These are phyloP conservation scores for Euplagia quadripunctaria DNA, from an alignment of 2,888 invertebrate species.

Conservation along the genomic window DNA sequence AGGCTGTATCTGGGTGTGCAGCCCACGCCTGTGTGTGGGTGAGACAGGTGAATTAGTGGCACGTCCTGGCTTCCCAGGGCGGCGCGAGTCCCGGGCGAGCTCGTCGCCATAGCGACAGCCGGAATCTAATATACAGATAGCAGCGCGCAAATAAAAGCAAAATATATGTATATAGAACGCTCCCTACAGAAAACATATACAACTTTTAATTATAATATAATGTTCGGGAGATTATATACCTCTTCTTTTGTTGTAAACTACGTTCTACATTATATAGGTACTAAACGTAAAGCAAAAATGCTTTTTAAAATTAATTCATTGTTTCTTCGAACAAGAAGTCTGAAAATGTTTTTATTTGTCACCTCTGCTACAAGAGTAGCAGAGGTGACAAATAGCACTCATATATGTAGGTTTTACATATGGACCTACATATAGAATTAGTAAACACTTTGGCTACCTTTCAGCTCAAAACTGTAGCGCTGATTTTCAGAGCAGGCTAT, in stretches of 20 bases:
- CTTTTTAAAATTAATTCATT: not conserved
- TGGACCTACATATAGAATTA: too few relatives aligned
- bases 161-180: slow-evolving; percentile 42
- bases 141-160: slow-evolving; percentile 66
- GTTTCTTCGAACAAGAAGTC: too few relatives aligned
- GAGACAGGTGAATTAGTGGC: slow-evolving; percentile 75
- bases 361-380: too few relatives aligned
- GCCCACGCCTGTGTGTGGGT: slow-evolving; percentile 61
- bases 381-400: too few relatives aligned
- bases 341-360: too few relatives aligned
- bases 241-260: slow-evolving; percentile 24
- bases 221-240: slow-evolving; percentile 28
- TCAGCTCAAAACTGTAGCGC: too few relatives aligned
- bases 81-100: slow-evolving; percentile 69
- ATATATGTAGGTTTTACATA: too few relatives aligned
- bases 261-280: not conserved
- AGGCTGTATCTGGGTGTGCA: slow-evolving; percentile 42
- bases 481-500: not conserved
- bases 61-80: slow-evolving; percentile 66
- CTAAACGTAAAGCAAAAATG: not conserved
- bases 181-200: slow-evolving; percentile 39
- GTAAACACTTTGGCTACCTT: too few relatives aligned
- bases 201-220: slow-evolving; percentile 45
- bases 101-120: slow-evolving; percentile 78
- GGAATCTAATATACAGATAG: slow-evolving; percentile 67